These are phyloP conservation scores for Heterochromis multidens DNA, from an alignment of 2,113 vertebrate species.

Conservation along the genomic window DNA sequence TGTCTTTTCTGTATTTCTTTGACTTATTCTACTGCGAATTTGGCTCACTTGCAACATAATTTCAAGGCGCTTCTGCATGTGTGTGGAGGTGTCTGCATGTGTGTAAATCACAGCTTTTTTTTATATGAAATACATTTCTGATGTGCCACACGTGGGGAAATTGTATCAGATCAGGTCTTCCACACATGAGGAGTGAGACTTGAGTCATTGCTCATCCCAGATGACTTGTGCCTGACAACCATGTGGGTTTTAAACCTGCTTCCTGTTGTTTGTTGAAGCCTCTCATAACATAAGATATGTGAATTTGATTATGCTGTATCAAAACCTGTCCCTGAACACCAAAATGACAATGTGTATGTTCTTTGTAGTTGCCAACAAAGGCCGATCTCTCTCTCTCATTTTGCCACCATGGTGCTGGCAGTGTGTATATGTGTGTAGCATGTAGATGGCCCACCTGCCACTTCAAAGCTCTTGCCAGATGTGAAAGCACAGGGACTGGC, in stretches of 20 bases:
- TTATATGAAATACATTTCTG: neutral
- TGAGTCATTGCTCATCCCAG: conserved; percentile 8
- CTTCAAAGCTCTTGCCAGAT: conserved; percentile 65
- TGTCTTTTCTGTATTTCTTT: neutral
- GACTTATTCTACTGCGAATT: neutral
- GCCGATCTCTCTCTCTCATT: neutral
- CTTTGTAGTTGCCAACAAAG: conserved; percentile 45
- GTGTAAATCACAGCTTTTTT: conserved; percentile 4
- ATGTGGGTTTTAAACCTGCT: conserved; percentile 5
- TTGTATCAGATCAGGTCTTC: conserved; percentile 20
- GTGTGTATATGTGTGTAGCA: conserved; percentile 17
- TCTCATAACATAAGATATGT: conserved; percentile 2
- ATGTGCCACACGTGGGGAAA: neutral
- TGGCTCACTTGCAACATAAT: neutral
- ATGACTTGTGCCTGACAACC: conserved; percentile 23
- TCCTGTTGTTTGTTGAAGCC: conserved; percentile 42
- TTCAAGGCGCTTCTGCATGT: neutral
- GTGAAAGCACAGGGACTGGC: conserved; percentile 42
- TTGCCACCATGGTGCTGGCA: neutral
- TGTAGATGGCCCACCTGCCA: conserved; percentile 65
- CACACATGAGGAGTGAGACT: conserved; percentile 1
- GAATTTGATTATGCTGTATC: conserved; percentile 45
- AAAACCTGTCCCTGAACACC: conserved; percentile 49
- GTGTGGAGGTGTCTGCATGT: neutral
- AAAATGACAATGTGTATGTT: conserved; percentile 35